phyloP scores from a whole-genome alignment of 1,140 invertebrate genomes.

The Papilio aristodemus region DNA sequence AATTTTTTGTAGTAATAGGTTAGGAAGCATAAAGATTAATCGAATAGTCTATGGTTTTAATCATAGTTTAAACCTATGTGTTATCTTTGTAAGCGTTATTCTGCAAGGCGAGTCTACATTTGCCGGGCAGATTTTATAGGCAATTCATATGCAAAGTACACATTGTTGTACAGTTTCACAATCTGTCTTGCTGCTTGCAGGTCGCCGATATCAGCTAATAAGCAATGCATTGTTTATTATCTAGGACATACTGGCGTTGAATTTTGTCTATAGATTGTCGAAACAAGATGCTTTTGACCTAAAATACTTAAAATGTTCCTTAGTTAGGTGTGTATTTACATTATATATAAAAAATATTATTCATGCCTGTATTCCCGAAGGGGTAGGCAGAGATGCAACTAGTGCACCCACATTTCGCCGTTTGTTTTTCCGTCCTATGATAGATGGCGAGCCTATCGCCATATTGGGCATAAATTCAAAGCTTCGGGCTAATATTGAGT shows the following conservation, averaged over 20 bases:
- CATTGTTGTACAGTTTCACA: constrained; percentile 52
- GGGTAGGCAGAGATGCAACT: no score
- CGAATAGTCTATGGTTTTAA: no score
- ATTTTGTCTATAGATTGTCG: neutral
- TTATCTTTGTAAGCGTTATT: constrained; percentile 6
- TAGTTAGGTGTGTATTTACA: neutral
- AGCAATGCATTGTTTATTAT: constrained; percentile 27
- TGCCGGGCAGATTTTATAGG: constrained; percentile 41
- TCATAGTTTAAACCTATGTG: neutral
- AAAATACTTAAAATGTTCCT: neutral
- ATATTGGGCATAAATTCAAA: no score
- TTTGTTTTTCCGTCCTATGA: no score
- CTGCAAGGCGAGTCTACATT: constrained; percentile 37
- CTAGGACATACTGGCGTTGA: constrained; percentile 8
- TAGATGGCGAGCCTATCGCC: no score
- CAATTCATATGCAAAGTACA: constrained; percentile 56
- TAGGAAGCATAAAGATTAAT: no score
- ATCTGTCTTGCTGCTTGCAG: constrained; percentile 31
- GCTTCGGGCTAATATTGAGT: no score
- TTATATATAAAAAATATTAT: no score
- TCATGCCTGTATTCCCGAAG: no score
- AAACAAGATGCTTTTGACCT: constrained; percentile 1
- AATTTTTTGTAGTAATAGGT: no score
- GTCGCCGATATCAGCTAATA: constrained; percentile 27
- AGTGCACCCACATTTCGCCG: no score